Evolutionary conservation across 1,140 invertebrate species (phyloP).

Genomic region (Reticulitermes speratus): DNA sequence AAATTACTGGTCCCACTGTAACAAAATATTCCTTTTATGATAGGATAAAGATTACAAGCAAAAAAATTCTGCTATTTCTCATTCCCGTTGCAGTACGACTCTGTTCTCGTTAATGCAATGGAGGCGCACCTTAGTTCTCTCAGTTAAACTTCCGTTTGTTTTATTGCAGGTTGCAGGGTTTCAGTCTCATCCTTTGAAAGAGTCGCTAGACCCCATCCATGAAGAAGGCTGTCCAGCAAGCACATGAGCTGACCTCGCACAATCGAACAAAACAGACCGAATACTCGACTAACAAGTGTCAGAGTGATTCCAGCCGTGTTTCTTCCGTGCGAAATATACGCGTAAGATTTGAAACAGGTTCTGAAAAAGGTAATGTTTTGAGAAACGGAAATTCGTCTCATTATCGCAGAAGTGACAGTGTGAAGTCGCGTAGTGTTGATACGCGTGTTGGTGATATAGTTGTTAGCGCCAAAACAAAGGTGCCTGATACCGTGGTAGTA

Average conservation of each 20-base stretch:
- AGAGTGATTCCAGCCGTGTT: neutral
- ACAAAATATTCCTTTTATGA: too few relatives aligned
- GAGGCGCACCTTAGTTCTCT: too few relatives aligned
- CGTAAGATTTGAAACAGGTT: neutral
- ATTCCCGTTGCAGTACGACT: too few relatives aligned
- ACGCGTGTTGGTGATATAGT: neutral
- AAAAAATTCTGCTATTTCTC: too few relatives aligned
- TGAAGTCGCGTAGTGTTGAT: neutral
- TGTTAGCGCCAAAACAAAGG: neutral
- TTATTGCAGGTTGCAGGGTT: too few relatives aligned
- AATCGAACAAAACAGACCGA: neutral
- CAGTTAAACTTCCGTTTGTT: too few relatives aligned
- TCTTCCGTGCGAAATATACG: constrained; percentile 13
- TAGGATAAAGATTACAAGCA: too few relatives aligned
- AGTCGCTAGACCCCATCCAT: neutral
- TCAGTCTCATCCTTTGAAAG: neutral
- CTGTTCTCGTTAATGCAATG: too few relatives aligned
- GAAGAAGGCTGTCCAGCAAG: constrained; percentile 5
- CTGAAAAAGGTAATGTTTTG: neutral
- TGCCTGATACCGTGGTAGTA: neutral
- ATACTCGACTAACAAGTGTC: neutral
- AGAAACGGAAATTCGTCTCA: neutral
- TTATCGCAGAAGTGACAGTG: neutral
- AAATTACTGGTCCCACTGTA: too few relatives aligned
- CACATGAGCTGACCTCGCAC: neutral